Evolutionary conservation across 2,797 vertebrate species (phyloP), one percentile per base, ranked within the genome.

Genomic region (Chiroxiphia lanceolata): DNA sequence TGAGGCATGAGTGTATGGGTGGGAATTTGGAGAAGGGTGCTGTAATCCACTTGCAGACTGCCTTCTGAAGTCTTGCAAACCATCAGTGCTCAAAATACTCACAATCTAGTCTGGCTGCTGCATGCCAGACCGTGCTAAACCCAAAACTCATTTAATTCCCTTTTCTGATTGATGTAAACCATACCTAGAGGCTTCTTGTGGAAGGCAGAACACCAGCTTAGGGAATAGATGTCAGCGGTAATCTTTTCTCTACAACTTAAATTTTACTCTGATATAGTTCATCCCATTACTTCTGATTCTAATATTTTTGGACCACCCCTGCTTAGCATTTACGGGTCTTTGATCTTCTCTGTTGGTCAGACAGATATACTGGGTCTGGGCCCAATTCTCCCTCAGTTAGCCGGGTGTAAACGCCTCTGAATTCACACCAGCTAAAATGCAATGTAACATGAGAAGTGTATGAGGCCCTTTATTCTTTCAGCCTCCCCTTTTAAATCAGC

Each of bases 401-500:
- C 56, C 17, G 29, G 40, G 72, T 16, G 2, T 86, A 90, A 93
- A 76, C 4, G 21, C 88, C 81, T 83, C 86, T 74, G 78, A 90
- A 88, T 92, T 96, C 92, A 90, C 90, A 95, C 78, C 77, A 84
- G 59, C 33, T 84, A 82, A 82, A 83, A 94, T 92, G 90, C 81
- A 88, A 54, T 87, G 92, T 93, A 96, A 97, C 42, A 51, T 72
- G 84, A 95, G 91, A 95, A 76, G 40, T 76, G 82, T 95, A 89
- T 87, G 95, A 94, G 82, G 72, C 82, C 82, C 86, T 92, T 78
- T 93, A 48, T 93, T 92, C 83, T 96, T 79, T 85, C 86, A 88
- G 77, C 38, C 69, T 82, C 44, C 78, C 81, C 90, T 96, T 48
- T 3, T 96, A 96, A 93, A 96, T 95, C 89, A 96, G 85, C 75